A percentile compares a stretch with the other conserved stretches of the same genome.
These are phyloP conservation scores for Megaustenia siamemsis DNA, from an alignment of 2,888 invertebrate species.

Conservation along the genomic window DNA sequence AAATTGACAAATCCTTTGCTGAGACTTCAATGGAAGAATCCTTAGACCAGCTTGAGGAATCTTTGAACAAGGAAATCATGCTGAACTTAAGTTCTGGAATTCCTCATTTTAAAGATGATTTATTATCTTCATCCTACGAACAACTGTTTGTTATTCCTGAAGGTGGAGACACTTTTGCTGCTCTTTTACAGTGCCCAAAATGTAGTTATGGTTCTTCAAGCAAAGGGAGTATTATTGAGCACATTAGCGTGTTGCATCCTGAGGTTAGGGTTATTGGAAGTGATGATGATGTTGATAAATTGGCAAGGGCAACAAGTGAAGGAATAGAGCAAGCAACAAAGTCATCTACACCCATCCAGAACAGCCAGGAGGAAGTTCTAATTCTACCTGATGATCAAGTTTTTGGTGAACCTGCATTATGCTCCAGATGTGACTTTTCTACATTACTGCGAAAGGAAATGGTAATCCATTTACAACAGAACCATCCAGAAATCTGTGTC, in stretches of 20 bases:
- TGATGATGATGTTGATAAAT: constrained; percentile 52
- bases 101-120: not conserved
- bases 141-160: constrained; percentile 59
- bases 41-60: constrained; percentile 49
- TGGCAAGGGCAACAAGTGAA: constrained; percentile 41
- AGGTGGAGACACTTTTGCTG: constrained; percentile 62
- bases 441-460: constrained; percentile 58
- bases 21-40: constrained; percentile 60
- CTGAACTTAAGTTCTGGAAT: not conserved
- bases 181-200: constrained; percentile 64
- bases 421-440: constrained; percentile 66
- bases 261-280: constrained; percentile 57
- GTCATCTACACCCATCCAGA: constrained; percentile 19
- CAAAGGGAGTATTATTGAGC: constrained; percentile 57
- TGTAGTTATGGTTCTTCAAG: constrained; percentile 62
- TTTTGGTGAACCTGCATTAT: constrained; percentile 58
- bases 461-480: constrained; percentile 57
- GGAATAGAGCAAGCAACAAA: constrained; percentile 17
- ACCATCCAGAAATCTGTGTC: constrained; percentile 59
- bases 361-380: constrained; percentile 57
- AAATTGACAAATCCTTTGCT: constrained; percentile 59
- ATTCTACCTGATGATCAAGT: constrained; percentile 60
- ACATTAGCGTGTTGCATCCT: constrained; percentile 56
- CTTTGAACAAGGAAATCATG: constrained; percentile 49
- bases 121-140: constrained; percentile 22